Conservation (phyloP, 1,140 invertebrate genomes). For the Meteorus sp. region DNA sequence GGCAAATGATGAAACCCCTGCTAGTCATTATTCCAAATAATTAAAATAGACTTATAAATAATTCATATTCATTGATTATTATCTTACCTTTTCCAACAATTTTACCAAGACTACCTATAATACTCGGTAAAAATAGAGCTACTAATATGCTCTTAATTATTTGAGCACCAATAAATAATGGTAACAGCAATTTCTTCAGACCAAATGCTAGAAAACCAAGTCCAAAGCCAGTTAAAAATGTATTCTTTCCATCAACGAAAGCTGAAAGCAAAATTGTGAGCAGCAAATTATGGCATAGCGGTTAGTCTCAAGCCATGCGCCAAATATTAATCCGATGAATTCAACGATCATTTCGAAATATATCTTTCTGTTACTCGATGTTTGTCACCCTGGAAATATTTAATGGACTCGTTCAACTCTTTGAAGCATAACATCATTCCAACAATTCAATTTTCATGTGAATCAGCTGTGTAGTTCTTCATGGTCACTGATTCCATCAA, state of each 20-base stretch:
- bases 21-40: conserved; percentile 25
- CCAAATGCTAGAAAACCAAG: conserved; percentile 76
- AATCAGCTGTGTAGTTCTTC: too few species aligned
- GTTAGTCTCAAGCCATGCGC: conserved; percentile 56
- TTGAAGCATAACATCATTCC: too few species aligned
- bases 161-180: conserved; percentile 75
- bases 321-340: neutral
- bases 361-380: too few species aligned
- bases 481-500: too few species aligned
- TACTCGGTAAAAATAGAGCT: conserved; percentile 78
- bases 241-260: conserved; percentile 61
- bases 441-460: too few species aligned
- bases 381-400: too few species aligned
- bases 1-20: conserved; percentile 58
- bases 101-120: conserved; percentile 79
- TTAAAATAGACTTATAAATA: conserved; percentile 1
- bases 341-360: too few species aligned
- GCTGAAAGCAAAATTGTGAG: conserved; percentile 57
- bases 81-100: conserved; percentile 75
- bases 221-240: conserved; percentile 70
- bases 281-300: conserved; percentile 49
- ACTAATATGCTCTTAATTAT: conserved; percentile 78
- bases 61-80: neutral
- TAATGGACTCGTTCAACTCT: too few species aligned
- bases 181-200: conserved; percentile 78